Conservation (phyloP, 2,797 vertebrate genomes). For the Vespertilio murinus region DNA sequence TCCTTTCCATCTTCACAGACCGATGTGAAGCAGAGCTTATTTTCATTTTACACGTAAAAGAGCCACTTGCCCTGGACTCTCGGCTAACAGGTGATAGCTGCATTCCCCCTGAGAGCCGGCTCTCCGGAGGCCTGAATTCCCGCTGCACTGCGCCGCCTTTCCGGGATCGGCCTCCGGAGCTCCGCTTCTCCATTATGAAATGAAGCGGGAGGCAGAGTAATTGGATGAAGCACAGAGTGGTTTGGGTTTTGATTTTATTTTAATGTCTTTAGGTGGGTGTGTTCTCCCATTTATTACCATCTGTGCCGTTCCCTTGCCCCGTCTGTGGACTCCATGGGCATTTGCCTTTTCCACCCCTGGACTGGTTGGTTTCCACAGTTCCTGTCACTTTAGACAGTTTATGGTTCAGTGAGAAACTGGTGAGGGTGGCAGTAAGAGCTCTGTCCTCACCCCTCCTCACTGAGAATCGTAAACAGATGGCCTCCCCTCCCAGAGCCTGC, state of each 20-base stretch:
- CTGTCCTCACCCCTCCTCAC: neutral
- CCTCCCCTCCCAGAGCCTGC: neutral
- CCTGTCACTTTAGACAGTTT: neutral
- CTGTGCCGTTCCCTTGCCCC: too few species aligned
- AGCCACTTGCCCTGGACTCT: neutral
- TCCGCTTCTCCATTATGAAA: neutral
- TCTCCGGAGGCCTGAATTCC: neutral
- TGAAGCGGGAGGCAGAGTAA: neutral
- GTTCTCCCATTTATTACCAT: neutral
- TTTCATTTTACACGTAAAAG: neutral
- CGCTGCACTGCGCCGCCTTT: neutral
- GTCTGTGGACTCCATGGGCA: neutral
- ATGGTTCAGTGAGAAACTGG: neutral
- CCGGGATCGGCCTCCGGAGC: neutral
- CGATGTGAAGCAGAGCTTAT: neutral
- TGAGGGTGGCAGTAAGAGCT: neutral
- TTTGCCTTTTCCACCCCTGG: neutral
- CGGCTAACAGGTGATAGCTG: neutral
- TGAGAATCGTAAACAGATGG: neutral
- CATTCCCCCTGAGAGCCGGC: neutral
- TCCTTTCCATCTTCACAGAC: neutral
- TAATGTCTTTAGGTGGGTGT: neutral
- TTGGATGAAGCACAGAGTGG: neutral
- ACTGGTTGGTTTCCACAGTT: neutral
- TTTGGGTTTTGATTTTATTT: neutral